Conservation (phyloP, 2,113 vertebrate genomes). For the Tetrax tetrax region DNA sequence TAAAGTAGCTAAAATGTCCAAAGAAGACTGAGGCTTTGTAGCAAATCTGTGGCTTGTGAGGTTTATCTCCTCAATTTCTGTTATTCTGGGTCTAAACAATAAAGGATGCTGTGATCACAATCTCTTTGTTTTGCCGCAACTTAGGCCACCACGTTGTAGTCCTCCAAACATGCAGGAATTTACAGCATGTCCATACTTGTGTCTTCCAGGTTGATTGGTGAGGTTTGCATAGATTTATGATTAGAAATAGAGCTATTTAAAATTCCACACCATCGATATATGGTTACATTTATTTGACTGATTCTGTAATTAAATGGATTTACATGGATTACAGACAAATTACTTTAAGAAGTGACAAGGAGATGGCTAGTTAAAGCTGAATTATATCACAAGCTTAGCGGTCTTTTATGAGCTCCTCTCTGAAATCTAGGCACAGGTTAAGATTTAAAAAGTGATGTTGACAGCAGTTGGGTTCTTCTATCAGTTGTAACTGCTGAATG, state of each 20-base stretch:
- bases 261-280: neutral
- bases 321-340: neutral
- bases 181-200: neutral
- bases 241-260: neutral
- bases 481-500: neutral
- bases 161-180: neutral
- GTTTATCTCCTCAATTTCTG: neutral
- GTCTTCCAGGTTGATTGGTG: neutral
- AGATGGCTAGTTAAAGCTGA: conserved; percentile 10
- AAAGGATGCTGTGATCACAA: neutral
- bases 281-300: conserved; percentile 9
- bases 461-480: neutral
- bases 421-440: neutral
- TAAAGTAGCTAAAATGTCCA: neutral
- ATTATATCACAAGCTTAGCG: neutral
- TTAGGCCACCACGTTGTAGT: neutral
- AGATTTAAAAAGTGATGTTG: neutral
- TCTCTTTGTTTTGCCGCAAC: neutral
- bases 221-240: neutral
- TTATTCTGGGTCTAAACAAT: neutral
- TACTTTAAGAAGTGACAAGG: neutral
- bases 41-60: neutral
- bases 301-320: conserved; percentile 33
- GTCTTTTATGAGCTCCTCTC: neutral
- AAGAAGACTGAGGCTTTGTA: neutral